These are phyloP conservation scores for Oenanthe oenanthe DNA, from an alignment of 2,113 vertebrate species.

Conservation along the genomic window DNA sequence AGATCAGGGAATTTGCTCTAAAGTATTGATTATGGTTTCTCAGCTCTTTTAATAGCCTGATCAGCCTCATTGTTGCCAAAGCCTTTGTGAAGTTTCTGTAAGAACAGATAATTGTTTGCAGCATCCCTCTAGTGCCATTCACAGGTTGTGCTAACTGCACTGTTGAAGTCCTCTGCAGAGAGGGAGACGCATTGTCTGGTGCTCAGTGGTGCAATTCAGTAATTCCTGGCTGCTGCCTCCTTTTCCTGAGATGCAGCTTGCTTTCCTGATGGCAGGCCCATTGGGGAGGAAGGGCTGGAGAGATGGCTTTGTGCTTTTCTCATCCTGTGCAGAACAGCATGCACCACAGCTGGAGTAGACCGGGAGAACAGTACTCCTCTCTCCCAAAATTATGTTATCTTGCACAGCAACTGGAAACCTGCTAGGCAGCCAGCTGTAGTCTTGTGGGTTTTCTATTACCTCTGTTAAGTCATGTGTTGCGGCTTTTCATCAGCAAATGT, in stretches of 20 bases:
- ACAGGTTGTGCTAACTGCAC: background rate
- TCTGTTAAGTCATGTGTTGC: background rate
- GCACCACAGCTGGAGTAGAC: background rate
- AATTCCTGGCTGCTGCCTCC: background rate
- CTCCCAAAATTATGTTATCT: background rate
- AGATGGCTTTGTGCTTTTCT: background rate
- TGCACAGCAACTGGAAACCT: background rate
- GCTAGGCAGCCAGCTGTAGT: background rate
- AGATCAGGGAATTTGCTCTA: background rate
- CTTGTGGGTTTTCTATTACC: background rate
- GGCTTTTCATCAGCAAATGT: background rate
- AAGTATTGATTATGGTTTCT: background rate
- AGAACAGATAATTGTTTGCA: background rate
- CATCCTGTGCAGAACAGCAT: background rate
- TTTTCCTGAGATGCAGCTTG: background rate
- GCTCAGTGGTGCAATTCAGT: background rate
- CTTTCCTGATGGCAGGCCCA: background rate
- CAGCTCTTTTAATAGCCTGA: background rate
- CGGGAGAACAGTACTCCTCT: fast-evolving
- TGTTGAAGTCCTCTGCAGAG: background rate
- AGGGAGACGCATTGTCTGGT: background rate
- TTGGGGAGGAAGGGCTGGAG: background rate
- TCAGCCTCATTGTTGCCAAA: background rate
- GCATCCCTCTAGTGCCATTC: background rate
- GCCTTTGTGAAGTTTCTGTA: background rate